Base-by-base conservation (phyloP, 2,113 vertebrate genomes). In the Bagarius yarrelli region DNA sequence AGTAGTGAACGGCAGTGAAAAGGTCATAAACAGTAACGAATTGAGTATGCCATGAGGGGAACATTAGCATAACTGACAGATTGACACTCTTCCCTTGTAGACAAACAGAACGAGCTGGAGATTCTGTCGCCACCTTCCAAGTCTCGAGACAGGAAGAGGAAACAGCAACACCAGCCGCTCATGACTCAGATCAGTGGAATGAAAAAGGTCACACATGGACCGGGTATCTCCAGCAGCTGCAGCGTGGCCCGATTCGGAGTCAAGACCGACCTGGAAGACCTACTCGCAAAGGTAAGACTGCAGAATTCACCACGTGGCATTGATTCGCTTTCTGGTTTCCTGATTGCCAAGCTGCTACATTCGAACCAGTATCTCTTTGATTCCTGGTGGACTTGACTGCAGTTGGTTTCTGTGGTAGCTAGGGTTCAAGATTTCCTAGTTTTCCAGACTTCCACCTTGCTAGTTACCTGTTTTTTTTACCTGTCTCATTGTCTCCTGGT, bases 21-120 rank as follows among this genome's bases (percentile, higher is more conserved):
- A 81, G 60, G 72, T 85, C 77, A 64, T 18, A 11, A 21, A 32
- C 12, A 23, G 77, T 83, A 27, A 50, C 52, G 77, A 52, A 21
- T 66, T 72, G 72, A 83, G 23, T 80, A 25, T 80, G 34, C 8
- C 8, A 2, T 23, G 19, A 55, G 52, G 32, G 61, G 73, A 25
- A 53, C 70, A 85, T 76, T 76, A 75, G 55, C 53, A 59, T 85
- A 63, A 85, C 60, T 60, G 57, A 81, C 55, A 50, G 60, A 19
- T 15, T 3, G 12, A 83, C 77, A 81, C 57, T 34, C 63, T 30
- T 56, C 19, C 32, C 53, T 76, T 16, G 15, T 91, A 99, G 98
- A 99, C 90, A 99, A 99, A 87, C 97, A 98, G 92, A 98, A 98
- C 16, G 97, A 99, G 27, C 90, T 99, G 93, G 98, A 99, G 90